Percentiles rank a stretch among this genome's conserved stretches.
phyloP scores from a whole-genome alignment of 92 coral and sea anemone genomes.

The Scolanthus callimorphus region DNA sequence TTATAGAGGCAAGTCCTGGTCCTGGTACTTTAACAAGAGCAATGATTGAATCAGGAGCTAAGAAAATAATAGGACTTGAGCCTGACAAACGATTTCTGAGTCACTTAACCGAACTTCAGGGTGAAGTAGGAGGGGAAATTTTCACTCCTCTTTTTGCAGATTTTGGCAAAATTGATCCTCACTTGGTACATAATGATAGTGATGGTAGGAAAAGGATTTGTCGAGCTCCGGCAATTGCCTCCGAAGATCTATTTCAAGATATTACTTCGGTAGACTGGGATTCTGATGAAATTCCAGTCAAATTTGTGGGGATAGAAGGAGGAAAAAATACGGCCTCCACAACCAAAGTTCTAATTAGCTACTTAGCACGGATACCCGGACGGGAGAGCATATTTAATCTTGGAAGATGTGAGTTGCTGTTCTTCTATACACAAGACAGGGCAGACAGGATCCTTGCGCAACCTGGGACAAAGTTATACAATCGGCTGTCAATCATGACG shows the following conservation, averaged over 20 bases:
- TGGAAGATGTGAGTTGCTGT: constrained; percentile 83
- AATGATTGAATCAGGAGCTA: constrained; percentile 78
- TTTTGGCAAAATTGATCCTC: constrained; percentile 92
- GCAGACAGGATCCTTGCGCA: constrained; percentile 77
- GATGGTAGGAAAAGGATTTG: constrained; percentile 27
- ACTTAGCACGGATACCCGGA: constrained; percentile 59
- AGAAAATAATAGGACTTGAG: constrained; percentile 78
- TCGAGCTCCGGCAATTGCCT: constrained; percentile 77
- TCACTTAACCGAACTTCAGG: constrained; percentile 47
- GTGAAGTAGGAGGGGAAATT: constrained; percentile 26
- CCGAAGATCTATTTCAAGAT: constrained; percentile 60
- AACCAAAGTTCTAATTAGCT: constrained; percentile 67
- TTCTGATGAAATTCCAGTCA: constrained; percentile 56
- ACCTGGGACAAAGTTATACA: constrained; percentile 77
- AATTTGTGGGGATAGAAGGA: constrained; percentile 87
- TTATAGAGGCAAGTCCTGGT: constrained; percentile 83
- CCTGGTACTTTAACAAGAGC: constrained; percentile 79
- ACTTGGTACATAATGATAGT: constrained; percentile 38
- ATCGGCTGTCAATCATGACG: constrained; percentile 79
- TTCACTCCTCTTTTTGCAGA: constrained; percentile 67
- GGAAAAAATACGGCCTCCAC: constrained; percentile 49
- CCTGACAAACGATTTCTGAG: constrained; percentile 79
- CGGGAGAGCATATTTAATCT: constrained; percentile 75
- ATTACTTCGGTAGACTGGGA: constrained; percentile 62
- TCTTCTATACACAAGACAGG: constrained; percentile 81